Evolutionary conservation across 1,140 invertebrate genomes (phyloP).

Genomic region (Drosophila murphyi): DNA sequence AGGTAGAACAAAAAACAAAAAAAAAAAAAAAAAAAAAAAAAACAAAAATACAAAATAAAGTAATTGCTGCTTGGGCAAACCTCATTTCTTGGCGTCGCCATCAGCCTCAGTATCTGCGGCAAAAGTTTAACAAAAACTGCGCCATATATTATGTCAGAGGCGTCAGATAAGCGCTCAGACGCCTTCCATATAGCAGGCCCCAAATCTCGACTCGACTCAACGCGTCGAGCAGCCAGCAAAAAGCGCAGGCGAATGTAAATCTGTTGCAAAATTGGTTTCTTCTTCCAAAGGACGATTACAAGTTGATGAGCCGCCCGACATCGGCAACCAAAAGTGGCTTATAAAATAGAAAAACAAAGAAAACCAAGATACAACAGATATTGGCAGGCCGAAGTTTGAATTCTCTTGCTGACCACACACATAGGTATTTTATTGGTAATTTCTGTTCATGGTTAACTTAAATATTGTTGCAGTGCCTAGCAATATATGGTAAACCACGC

Average conservation of each 20-base stretch:
- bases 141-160: constrained; percentile 78
- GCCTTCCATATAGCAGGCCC: constrained; percentile 14
- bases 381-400: not conserved
- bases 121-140: constrained; percentile 68
- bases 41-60: constrained; percentile 26
- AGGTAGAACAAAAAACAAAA: constrained; percentile 29
- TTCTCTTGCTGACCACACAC: not conserved
- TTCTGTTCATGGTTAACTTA: too few relatives aligned
- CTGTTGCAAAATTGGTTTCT: constrained; percentile 75
- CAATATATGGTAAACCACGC: too few relatives aligned
- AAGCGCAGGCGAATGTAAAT: constrained; percentile 69
- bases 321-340: constrained; percentile 26
- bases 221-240: not conserved
- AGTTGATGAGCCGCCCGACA: constrained; percentile 66
- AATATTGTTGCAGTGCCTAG: too few relatives aligned
- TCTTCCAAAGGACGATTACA: constrained; percentile 70
- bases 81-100: constrained; percentile 43
- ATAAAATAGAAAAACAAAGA: not conserved
- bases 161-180: constrained; percentile 73
- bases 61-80: constrained; percentile 59
- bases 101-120: constrained; percentile 38
- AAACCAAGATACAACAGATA: not conserved
- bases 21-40: not conserved
- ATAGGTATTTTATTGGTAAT: too few relatives aligned
- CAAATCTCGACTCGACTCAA: constrained; percentile 17